phyloP scores from a whole-genome alignment of 2,113 vertebrate species.

The Geothlypis trichas region DNA sequence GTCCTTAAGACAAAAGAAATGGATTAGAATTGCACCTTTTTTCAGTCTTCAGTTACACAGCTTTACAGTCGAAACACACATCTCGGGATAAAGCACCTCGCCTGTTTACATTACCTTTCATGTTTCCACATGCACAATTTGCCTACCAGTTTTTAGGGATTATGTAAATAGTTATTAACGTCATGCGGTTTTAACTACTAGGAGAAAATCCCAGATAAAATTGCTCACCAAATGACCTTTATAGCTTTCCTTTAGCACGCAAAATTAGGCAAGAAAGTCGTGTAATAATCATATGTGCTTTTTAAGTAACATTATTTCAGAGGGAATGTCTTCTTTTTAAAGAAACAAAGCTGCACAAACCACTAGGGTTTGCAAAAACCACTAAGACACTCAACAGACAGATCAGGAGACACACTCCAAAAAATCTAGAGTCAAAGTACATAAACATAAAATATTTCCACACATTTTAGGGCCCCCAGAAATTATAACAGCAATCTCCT shows the following conservation, averaged over 20 bases:
- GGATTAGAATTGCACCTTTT: not conserved
- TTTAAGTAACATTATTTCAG: not conserved
- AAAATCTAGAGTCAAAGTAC: not conserved
- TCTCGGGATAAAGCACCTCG: not conserved
- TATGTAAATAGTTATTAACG: slow-evolving; percentile 43
- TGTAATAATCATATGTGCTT: not conserved
- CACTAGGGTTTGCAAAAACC: not conserved
- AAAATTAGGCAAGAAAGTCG: slow-evolving; percentile 18
- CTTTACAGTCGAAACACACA: not conserved
- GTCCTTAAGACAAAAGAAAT: not conserved
- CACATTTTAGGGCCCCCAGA: not conserved
- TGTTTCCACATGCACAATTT: slow-evolving; percentile 1
- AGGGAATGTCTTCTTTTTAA: not conserved
- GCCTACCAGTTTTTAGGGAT: slow-evolving; percentile 15
- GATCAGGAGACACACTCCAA: not conserved
- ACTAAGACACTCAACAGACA: not conserved
- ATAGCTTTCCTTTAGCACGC: not conserved
- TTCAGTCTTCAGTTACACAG: not conserved
- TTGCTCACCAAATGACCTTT: slow-evolving; percentile 24
- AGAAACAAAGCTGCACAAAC: not conserved
- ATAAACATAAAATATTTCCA: not conserved
- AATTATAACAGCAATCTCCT: not conserved
- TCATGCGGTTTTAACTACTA: not conserved
- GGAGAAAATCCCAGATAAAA: slow-evolving; percentile 40
- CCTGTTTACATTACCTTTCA: not conserved